A percentile compares a stretch with the other conserved stretches of the same genome.
Conservation (phyloP, 2,888 invertebrate genomes). For the Mactromeris polynyma region DNA sequence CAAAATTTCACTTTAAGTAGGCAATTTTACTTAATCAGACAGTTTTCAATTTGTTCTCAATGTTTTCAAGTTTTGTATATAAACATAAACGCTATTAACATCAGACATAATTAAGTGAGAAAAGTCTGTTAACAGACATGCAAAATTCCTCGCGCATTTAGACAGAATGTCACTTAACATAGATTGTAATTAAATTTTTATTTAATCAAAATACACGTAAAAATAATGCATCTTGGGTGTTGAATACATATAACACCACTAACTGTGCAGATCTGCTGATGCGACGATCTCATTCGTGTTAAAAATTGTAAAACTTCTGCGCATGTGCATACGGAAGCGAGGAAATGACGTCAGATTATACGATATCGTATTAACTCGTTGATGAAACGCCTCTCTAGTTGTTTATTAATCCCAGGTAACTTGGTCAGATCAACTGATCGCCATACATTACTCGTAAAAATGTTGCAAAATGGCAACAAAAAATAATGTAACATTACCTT, state of each 20-base stretch:
- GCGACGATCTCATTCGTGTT: too few relatives aligned
- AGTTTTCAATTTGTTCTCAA: not conserved
- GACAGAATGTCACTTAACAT: not conserved
- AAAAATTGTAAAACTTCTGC: too few relatives aligned
- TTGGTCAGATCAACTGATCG: too few relatives aligned
- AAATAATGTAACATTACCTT: constrained; percentile 52
- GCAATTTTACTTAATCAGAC: not conserved
- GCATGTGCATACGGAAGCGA: too few relatives aligned
- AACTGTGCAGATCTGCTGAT: too few relatives aligned
- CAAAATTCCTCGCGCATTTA: not conserved
- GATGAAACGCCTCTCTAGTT: too few relatives aligned
- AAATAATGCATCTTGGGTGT: not conserved
- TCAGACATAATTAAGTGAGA: not conserved
- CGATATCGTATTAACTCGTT: too few relatives aligned
- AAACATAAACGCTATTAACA: not conserved
- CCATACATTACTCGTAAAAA: too few relatives aligned
- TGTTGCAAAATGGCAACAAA: too few relatives aligned
- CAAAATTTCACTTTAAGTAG: too few relatives aligned
- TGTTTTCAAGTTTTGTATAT: not conserved
- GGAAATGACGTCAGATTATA: too few relatives aligned
- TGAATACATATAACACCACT: not conserved
- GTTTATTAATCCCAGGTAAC: too few relatives aligned
- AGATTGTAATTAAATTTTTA: not conserved
- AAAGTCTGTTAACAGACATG: not conserved
- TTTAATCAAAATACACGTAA: not conserved